Evolutionary conservation across 1,140 invertebrate genomes (phyloP), one percentile per base, ranked within the genome.

Genomic region (Physella acuta): DNA sequence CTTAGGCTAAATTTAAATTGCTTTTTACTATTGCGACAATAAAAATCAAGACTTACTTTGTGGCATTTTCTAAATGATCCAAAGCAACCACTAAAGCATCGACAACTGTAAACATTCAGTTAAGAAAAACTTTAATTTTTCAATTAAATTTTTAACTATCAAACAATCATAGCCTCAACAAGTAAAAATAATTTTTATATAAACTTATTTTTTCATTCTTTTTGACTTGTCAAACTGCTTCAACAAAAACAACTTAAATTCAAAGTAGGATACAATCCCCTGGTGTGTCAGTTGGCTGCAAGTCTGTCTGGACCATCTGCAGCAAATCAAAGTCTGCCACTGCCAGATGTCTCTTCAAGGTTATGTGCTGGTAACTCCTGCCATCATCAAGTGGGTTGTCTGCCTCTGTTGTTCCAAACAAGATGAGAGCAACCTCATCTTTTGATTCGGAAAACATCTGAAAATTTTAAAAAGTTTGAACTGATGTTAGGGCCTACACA

Each of bases 391-490:
- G 73, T 2, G 81, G 79, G 72, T 88, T 88, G n/a, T 81, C 78
- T 16, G 86, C 87, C 16, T 82, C 81, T 31, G 78, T 66, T n/a
- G 86, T 84, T 1, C 87, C 86, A 79, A 86, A 83, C 62, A 87
- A 67, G 17, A 88, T 75, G 28, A 88, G 68, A 26, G 82, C 84
- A 24, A 88, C 73, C 75, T 87, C 85, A 81, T 88, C 87, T 77
- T 86, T 86, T 14, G 85, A 86, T 68, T 87, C 85, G 4, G 85
- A 79, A 79, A 88, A 88, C 71, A 87, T 84, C 86, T 87, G 63
- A 5, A 77, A 76, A 63, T n/a, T n/a, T n/a, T n/a, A n/a, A n/a
- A n/a, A n/a, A n/a, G n/a, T n/a, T 11, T 49, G n/a, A 14, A 49
- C 44, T 49, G n/a, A 49, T 49, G 11, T 49, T 14, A 11, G 11